These are phyloP conservation scores for Pomacea maculata DNA, from an alignment of 1,140 invertebrate species.

Conservation along the genomic window DNA sequence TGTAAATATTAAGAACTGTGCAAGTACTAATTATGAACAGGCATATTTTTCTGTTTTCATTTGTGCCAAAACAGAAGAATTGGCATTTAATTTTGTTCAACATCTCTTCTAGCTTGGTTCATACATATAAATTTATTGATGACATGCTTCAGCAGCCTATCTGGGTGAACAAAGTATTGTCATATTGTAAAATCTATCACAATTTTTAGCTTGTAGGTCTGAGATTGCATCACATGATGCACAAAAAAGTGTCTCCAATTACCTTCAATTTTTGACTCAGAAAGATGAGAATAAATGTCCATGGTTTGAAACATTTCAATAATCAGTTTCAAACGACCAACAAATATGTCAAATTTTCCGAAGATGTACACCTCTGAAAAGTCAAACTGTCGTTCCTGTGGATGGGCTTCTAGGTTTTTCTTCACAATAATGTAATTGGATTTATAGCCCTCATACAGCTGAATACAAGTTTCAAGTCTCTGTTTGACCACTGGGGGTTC, in stretches of 20 bases:
- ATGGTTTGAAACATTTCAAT: constrained; percentile 89
- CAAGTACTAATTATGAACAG: no score
- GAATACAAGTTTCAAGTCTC: constrained; percentile 86
- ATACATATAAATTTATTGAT: no score
- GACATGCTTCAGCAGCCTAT: background rate
- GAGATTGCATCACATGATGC: background rate
- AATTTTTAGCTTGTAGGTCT: background rate
- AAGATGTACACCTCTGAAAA: constrained; percentile 98
- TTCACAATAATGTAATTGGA: constrained; percentile 67
- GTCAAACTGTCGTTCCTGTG: constrained; percentile 77
- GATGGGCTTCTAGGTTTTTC: constrained; percentile 65
- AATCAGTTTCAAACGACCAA: constrained; percentile 86
- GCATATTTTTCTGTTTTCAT: no score
- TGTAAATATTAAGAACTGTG: no score
- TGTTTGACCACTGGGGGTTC: constrained; percentile 76
- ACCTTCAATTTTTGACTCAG: constrained; percentile 87
- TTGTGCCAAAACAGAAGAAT: no score
- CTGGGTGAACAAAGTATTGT: background rate
- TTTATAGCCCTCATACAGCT: constrained; percentile 80
- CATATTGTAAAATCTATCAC: background rate
- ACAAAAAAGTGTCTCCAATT: background rate
- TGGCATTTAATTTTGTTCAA: no score
- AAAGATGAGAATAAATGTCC: constrained; percentile 84
- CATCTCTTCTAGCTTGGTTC: no score
- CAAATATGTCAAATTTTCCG: constrained; percentile 94